A percentile compares a stretch with the other conserved stretches of the same genome.
Conservation (phyloP, 2,113 vertebrate genomes). For the Sciurus niger region DNA sequence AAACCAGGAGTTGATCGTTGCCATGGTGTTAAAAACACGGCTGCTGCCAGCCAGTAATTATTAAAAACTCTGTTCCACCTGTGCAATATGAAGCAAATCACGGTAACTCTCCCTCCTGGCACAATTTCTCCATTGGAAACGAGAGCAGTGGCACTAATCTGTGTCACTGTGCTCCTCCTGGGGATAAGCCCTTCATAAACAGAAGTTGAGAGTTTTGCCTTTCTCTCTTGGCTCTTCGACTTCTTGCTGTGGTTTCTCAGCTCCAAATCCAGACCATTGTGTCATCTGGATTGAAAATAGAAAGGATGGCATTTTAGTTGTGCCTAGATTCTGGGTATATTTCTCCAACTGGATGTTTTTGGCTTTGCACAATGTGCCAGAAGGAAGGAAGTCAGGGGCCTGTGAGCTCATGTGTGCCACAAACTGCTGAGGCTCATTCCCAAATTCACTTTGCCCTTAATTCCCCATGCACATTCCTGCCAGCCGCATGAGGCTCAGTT, state of each 20-base stretch:
- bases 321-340: background rate
- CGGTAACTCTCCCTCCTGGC: constrained; percentile 27
- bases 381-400: background rate
- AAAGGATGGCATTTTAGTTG: background rate
- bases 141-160: background rate
- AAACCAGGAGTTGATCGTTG: constrained; percentile 76
- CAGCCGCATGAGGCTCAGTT: background rate
- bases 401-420: background rate
- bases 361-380: background rate
- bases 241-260: background rate
- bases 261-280: background rate
- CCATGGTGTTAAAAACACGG: constrained; percentile 70
- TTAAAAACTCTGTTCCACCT: constrained; percentile 66
- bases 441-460: background rate
- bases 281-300: constrained; percentile 15
- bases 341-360: background rate
- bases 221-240: background rate
- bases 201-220: background rate
- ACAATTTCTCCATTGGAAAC: background rate
- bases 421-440: background rate
- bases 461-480: background rate
- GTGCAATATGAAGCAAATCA: constrained; percentile 9
- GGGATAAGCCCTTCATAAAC: background rate
- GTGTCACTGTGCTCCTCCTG: background rate
- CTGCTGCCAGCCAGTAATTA: constrained; percentile 75